These are phyloP conservation scores for Gymnosoma rotundatum DNA, from an alignment of 2,888 invertebrate genomes.

Conservation along the genomic window DNA sequence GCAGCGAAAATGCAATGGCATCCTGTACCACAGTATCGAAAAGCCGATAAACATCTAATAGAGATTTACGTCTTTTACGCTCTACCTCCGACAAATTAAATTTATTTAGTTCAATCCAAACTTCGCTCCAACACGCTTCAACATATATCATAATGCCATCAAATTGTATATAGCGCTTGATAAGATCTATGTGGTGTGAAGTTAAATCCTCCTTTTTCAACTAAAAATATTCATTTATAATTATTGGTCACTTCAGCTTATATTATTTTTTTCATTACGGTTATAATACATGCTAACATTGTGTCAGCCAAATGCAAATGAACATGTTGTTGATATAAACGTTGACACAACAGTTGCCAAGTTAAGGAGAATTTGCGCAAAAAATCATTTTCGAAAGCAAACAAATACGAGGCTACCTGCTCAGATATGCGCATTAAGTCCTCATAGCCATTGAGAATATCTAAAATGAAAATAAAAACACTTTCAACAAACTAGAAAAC, in stretches of 20 bases:
- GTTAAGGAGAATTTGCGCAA: conserved; percentile 86
- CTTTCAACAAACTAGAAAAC: background rate
- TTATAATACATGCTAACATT: conserved; percentile 84
- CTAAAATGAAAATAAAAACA: conserved; percentile 76
- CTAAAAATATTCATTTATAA: conserved; percentile 62
- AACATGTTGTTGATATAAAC: conserved; percentile 85
- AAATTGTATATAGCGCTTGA: conserved; percentile 84
- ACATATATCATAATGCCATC: conserved; percentile 85
- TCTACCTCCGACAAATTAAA: conserved; percentile 80
- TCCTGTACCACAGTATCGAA: conserved; percentile 80
- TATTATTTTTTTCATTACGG: conserved; percentile 78
- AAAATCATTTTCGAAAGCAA: conserved; percentile 85
- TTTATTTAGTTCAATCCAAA: conserved; percentile 80
- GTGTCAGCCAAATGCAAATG: conserved; percentile 84
- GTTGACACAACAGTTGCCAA: conserved; percentile 87
- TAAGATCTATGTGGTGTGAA: conserved; percentile 79
- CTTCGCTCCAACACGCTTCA: conserved; percentile 83
- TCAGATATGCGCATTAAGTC: conserved; percentile 85
- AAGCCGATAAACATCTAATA: conserved; percentile 79
- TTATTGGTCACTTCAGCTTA: background rate
- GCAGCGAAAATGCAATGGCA: conserved; percentile 78
- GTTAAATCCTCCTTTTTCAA: conserved; percentile 79
- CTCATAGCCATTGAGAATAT: conserved; percentile 86
- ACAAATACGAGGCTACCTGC: conserved; percentile 84
- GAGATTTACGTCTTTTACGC: conserved; percentile 78